Conservation (phyloP, 1,140 invertebrate species). For the Odontomachus brunneus region DNA sequence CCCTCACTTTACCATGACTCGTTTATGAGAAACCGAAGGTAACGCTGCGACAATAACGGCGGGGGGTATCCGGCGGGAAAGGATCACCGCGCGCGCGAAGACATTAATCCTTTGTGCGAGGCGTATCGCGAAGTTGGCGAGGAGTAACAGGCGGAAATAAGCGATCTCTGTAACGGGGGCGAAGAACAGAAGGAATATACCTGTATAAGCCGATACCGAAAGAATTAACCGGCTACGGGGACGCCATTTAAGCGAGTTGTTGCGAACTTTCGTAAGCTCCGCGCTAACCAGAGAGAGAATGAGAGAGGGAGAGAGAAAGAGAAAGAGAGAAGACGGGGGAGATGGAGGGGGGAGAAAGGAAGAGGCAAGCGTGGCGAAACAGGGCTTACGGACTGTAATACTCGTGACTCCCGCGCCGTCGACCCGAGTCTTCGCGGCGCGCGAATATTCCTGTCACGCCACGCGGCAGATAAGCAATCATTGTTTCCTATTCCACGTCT, state of each 20-base stretch:
- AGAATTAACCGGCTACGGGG: slow-evolving; percentile 47
- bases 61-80: slow-evolving; percentile 28
- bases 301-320: too few species aligned
- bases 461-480: slow-evolving; percentile 7
- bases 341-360: too few species aligned
- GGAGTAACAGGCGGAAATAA: slow-evolving; percentile 58
- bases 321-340: too few species aligned
- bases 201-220: slow-evolving; percentile 50
- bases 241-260: slow-evolving; percentile 55
- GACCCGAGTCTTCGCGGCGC: slow-evolving; percentile 14
- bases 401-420: slow-evolving; percentile 28
- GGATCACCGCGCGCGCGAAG: slow-evolving; percentile 27
- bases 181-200: slow-evolving; percentile 52
- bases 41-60: slow-evolving; percentile 38
- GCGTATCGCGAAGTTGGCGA: slow-evolving; percentile 48
- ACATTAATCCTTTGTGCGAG: slow-evolving; percentile 56
- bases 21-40: slow-evolving; percentile 31
- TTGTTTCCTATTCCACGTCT: not conserved
- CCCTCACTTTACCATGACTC: not conserved
- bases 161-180: slow-evolving; percentile 47
- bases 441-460: not conserved
- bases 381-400: slow-evolving; percentile 42
- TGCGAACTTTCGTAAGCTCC: slow-evolving; percentile 36
- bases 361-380: not conserved
- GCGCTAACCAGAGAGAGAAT: slow-evolving; percentile 25